Evolutionary conservation across 2,113 vertebrate species (phyloP).

Genomic region (Pleuronectes platessa): DNA sequence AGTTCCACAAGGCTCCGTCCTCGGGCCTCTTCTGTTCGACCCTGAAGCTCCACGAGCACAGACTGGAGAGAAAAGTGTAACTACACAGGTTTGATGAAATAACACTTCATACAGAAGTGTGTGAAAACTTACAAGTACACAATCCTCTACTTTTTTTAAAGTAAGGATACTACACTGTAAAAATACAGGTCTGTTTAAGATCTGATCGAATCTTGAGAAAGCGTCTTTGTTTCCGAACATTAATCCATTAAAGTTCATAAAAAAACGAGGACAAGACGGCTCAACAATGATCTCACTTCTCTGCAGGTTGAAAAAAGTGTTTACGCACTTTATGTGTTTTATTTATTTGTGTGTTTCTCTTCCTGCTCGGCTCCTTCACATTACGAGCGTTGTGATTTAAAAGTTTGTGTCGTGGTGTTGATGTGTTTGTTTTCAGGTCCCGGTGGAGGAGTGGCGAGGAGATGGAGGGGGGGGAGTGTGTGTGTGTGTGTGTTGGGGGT

Average conservation of each 20-base stretch:
- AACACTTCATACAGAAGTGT: too few relatives aligned
- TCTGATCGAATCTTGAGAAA: not conserved
- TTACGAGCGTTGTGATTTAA: constrained; percentile 1
- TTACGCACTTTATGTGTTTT: not conserved
- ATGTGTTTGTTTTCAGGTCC: constrained; percentile 30
- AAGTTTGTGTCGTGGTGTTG: not conserved
- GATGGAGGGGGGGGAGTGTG: not conserved
- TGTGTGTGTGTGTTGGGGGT: not conserved
- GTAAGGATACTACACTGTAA: too few relatives aligned
- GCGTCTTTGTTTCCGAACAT: too few relatives aligned
- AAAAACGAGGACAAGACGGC: not conserved
- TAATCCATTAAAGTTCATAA: too few relatives aligned
- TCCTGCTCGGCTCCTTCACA: not conserved
- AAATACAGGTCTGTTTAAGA: too few relatives aligned
- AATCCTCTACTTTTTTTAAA: too few relatives aligned
- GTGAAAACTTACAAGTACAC: too few relatives aligned
- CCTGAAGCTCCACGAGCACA: too few relatives aligned
- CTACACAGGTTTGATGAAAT: too few relatives aligned
- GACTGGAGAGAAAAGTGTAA: too few relatives aligned
- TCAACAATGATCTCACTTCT: not conserved
- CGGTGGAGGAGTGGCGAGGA: not conserved
- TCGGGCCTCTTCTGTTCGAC: too few relatives aligned
- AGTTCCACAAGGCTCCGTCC: too few relatives aligned
- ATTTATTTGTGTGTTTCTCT: not conserved
- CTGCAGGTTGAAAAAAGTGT: not conserved